A percentile compares a stretch with the other conserved stretches of the same genome.
Conservation (phyloP, 2,797 vertebrate species). For the Ctenochaetus hawaiiensis region DNA sequence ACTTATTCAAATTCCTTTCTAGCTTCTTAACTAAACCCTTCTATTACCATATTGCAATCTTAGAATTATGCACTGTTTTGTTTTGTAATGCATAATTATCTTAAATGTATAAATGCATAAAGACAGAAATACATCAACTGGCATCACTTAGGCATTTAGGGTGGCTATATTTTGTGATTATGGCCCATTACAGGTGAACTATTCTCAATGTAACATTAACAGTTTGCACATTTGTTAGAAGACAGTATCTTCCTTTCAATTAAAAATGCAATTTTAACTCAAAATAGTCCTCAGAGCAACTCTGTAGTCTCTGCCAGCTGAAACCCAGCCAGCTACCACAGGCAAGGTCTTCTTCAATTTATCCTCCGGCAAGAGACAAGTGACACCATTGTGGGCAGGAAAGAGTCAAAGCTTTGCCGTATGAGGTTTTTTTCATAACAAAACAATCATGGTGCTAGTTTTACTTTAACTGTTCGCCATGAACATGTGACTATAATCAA, state of each 20-base stretch:
- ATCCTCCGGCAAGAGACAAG: slow-evolving; percentile 74
- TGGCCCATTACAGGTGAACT: slow-evolving; percentile 4
- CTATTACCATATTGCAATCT: neutral
- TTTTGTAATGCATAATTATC: neutral
- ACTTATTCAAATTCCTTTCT: slow-evolving; percentile 1
- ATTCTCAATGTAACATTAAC: slow-evolving; percentile 31
- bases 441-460: slow-evolving; percentile 18
- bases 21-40: neutral
- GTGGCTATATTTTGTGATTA: neutral
- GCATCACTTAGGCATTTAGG: neutral
- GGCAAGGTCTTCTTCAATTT: slow-evolving; percentile 61
- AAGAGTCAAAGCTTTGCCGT: slow-evolving; percentile 49
- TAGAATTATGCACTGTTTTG: neutral
- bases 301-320: slow-evolving; percentile 58
- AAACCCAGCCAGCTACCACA: slow-evolving; percentile 67
- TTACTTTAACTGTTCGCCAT: slow-evolving; percentile 13
- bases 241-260: slow-evolving; percentile 37
- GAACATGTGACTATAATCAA: slow-evolving; percentile 12
- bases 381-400: slow-evolving; percentile 69
- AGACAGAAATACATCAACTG: neutral
- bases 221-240: slow-evolving; percentile 26
- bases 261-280: slow-evolving; percentile 46
- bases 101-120: neutral
- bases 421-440: slow-evolving; percentile 46
- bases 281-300: slow-evolving; percentile 51